phyloP scores from a whole-genome alignment of 2,797 vertebrate species.

The Leucoraja ocellata region DNA sequence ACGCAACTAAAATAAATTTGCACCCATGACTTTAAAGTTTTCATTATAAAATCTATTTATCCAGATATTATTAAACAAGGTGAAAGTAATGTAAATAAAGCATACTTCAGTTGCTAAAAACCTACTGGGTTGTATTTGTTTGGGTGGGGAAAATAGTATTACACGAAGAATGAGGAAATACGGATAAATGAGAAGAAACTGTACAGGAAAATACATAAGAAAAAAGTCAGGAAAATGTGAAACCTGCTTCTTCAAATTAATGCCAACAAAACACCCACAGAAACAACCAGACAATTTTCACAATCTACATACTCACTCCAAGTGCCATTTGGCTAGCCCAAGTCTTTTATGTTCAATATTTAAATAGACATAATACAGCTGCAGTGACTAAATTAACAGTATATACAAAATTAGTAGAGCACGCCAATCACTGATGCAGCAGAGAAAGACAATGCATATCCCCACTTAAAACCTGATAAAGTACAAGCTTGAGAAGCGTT shows the following conservation, averaged over 20 bases:
- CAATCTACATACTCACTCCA: constrained; percentile 69
- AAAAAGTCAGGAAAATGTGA: constrained; percentile 47
- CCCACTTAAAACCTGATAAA: constrained; percentile 42
- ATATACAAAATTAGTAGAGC: constrained; percentile 69
- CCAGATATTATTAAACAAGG: background rate
- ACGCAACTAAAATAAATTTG: background rate
- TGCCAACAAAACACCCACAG: constrained; percentile 62
- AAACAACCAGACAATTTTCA: constrained; percentile 58
- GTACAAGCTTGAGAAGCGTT: constrained; percentile 46
- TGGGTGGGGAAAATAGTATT: constrained; percentile 51
- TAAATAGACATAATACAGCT: constrained; percentile 74
- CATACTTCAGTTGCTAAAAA: constrained; percentile 48
- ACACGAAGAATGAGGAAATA: constrained; percentile 41
- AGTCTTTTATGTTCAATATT: constrained; percentile 60
- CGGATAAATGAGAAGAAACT: constrained; percentile 52
- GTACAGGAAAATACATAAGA: constrained; percentile 44
- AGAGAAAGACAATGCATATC: constrained; percentile 50
- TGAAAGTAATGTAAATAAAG: background rate
- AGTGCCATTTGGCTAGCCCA: constrained; percentile 58
- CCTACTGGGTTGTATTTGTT: constrained; percentile 53
- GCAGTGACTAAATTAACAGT: constrained; percentile 59
- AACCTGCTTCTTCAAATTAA: constrained; percentile 61
- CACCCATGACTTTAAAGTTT: background rate
- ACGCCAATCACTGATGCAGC: constrained; percentile 55
- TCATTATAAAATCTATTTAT: background rate